A percentile compares a stretch with the other conserved stretches of the same genome.
Evolutionary conservation across 2,797 vertebrate species (phyloP).

Genomic region (Urophycis tenuis): DNA sequence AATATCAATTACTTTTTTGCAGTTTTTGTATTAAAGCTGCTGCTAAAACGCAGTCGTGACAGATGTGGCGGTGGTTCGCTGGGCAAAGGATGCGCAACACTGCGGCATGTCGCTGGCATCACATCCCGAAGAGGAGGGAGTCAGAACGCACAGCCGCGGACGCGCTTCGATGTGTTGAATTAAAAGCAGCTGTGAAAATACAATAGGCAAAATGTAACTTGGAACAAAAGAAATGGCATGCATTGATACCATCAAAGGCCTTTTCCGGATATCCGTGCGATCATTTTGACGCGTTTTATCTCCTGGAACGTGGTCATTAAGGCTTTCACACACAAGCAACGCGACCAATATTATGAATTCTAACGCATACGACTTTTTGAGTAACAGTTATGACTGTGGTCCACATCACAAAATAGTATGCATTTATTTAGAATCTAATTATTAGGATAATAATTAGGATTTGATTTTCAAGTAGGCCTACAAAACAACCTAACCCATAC

Average conservation of each 20-base stretch:
- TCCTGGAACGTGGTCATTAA: neutral
- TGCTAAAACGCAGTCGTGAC: too few species aligned
- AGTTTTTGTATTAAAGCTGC: neutral
- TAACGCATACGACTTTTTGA: neutral
- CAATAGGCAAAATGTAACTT: constrained; percentile 53
- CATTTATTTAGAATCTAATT: neutral
- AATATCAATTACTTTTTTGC: too few species aligned
- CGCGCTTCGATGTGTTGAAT: constrained; percentile 76
- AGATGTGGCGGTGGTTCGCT: neutral
- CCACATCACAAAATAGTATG: neutral
- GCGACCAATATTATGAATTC: too few species aligned
- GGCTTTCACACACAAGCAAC: neutral
- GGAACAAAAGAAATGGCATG: constrained; percentile 46
- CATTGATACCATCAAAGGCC: constrained; percentile 42
- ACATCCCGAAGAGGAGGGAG: constrained; percentile 1
- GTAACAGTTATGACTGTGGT: neutral
- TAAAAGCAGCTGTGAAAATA: constrained; percentile 77
- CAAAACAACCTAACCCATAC: neutral
- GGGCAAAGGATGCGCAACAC: too few species aligned
- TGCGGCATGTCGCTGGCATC: too few species aligned
- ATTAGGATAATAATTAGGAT: neutral
- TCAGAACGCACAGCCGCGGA: constrained; percentile 44
- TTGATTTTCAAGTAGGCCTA: neutral
- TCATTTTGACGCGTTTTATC: neutral
- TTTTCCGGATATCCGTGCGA: constrained; percentile 16